Evolutionary conservation across 1,140 invertebrate species (phyloP), one percentile per base, ranked within the genome.

Genomic region (Zaprionus vittiger): DNA sequence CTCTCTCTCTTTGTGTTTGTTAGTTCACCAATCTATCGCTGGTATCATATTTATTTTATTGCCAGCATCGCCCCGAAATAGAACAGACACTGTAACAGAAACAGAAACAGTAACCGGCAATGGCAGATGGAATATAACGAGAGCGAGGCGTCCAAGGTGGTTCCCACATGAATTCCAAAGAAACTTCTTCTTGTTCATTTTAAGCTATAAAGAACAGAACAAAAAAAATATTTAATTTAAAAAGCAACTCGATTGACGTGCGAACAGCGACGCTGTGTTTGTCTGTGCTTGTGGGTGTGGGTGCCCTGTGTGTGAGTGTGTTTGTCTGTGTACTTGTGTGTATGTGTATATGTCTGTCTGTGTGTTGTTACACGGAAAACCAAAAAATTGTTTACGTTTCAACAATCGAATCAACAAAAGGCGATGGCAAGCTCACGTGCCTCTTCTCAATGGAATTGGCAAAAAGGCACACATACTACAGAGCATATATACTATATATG

Each of bases 11-110:
- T 7, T 31, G 28, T 31, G 4, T 73, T 69, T 83, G 71, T 70
- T 70, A 52, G 62, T 62, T 62, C 62, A 52, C 65, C 83, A 81
- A 82, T 82, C 65, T 59, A 81, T 69, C 28, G 66, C 56, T 26
- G 64, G 56, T 73, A 69, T 75, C 84, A 87, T 87, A 87, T 87
- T 89, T 87, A 89, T 89, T 89, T 87, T 78, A 89, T 78, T 77
- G 83, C 64, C 54, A 54, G 83, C 78, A 76, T 68, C 72, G 11
- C 28, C 34, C 17, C 44, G 17, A 44, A 38, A 44, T 31, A 49
- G 17, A 63, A 49, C 44, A 47, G 34, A 55, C 4, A 31, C 49
- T 28, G 63, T 63, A 76, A 52, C 31, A 62, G 73, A 60, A 80
- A 80, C 61, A 56, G 61, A 63, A 60, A 17, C 61, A 56, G 65